phyloP scores from a whole-genome alignment of 2,797 vertebrate genomes.

The Malurus leucopterus region DNA sequence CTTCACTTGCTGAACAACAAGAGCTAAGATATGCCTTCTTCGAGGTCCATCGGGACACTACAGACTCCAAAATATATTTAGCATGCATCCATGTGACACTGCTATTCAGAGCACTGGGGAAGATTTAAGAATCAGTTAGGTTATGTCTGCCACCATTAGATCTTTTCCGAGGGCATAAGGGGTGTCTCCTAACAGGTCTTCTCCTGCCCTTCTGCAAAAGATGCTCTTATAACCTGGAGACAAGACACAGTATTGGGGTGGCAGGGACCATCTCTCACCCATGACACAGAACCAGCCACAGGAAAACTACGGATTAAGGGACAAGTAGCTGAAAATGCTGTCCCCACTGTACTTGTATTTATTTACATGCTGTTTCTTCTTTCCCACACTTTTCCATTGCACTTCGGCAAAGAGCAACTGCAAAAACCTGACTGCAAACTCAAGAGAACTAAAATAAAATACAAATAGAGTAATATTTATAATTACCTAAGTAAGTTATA shows the following conservation, averaged over 20 bases:
- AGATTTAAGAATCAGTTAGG: neutral
- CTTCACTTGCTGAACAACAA: neutral
- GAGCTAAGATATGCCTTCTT: neutral
- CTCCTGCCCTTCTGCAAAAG: neutral
- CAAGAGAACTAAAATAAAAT: neutral
- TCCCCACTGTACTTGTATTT: neutral
- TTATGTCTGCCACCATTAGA: neutral
- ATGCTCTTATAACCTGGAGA: neutral
- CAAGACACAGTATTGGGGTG: rapidly evolving
- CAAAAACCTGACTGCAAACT: neutral
- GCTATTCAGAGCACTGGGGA: neutral
- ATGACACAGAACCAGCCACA: neutral
- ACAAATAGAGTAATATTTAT: neutral
- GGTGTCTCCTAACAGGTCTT: neutral
- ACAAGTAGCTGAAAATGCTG: neutral
- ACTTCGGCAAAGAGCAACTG: neutral
- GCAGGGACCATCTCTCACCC: neutral
- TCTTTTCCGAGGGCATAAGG: neutral
- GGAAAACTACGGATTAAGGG: neutral
- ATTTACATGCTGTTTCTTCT: neutral
- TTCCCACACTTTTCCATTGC: neutral
- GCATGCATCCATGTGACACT: neutral
- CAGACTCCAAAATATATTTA: conserved; percentile 28
- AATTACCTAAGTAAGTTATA: neutral
- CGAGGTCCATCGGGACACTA: neutral